phyloP scores from a whole-genome alignment of 1,140 invertebrate genomes.

The Drosophila oshimai region DNA sequence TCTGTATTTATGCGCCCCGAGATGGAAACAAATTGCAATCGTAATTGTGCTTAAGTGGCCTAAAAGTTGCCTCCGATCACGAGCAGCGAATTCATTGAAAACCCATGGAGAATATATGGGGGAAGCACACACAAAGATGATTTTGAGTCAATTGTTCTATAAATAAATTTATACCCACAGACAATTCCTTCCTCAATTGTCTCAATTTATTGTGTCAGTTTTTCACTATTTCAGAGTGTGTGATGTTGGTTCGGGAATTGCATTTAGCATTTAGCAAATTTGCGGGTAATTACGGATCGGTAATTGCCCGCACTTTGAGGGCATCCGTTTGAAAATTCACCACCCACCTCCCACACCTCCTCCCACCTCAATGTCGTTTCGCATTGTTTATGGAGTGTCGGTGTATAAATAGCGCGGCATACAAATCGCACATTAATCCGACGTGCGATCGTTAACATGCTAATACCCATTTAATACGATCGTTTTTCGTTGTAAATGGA shows the following conservation, averaged over 20 bases:
- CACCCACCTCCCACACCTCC: not conserved
- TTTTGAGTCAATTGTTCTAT: conserved; percentile 77
- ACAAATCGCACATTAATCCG: conserved; percentile 67
- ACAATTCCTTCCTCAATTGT: conserved; percentile 39
- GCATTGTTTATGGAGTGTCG: conserved; percentile 49
- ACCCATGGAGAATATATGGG: conserved; percentile 20
- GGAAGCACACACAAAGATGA: not conserved
- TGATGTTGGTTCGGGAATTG: conserved; percentile 4
- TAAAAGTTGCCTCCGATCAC: conserved; percentile 49
- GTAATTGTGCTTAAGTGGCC: conserved; percentile 76
- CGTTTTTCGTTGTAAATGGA: conserved; percentile 38
- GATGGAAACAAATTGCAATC: conserved; percentile 76
- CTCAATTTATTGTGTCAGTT: conserved; percentile 52
- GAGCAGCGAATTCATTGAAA: conserved; percentile 63
- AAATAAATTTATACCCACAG: conserved; percentile 50
- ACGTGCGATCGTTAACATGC: conserved; percentile 64
- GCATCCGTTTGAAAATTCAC: not conserved
- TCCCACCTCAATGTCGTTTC: conserved; percentile 9
- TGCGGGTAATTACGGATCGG: conserved; percentile 56
- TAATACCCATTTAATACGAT: conserved; percentile 65
- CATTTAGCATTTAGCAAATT: conserved; percentile 19
- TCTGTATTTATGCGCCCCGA: conserved; percentile 40
- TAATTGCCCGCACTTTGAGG: conserved; percentile 56
- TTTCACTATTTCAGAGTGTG: conserved; percentile 30
- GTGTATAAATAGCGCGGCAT: conserved; percentile 46